phyloP scores from a whole-genome alignment of 1,140 invertebrate genomes.

The Drosophila pachea region DNA sequence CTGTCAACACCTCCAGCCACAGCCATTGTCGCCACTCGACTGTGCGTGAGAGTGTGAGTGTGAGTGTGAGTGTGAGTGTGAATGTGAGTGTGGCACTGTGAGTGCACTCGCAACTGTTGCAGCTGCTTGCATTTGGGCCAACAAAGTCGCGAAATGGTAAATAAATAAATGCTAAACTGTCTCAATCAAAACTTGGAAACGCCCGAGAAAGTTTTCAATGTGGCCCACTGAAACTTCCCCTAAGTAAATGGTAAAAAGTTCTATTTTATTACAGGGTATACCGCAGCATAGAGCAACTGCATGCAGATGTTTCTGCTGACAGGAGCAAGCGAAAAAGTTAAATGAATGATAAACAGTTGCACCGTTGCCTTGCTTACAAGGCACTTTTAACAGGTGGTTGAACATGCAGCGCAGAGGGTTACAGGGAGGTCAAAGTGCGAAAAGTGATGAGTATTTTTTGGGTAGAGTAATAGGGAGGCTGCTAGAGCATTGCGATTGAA shows the following conservation, averaged over 20 bases:
- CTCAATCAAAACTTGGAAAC: slow-evolving; percentile 11
- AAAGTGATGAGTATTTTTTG: too few species aligned
- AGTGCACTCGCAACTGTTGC: slow-evolving; percentile 28
- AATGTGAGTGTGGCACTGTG: neutral
- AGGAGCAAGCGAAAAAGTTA: neutral
- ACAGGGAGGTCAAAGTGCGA: neutral
- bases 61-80: too few species aligned
- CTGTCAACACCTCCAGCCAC: slow-evolving; percentile 46
- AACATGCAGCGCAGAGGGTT: neutral
- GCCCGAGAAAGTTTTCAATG: slow-evolving; percentile 4
- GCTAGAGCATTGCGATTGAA: too few species aligned
- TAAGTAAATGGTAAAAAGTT: slow-evolving; percentile 8
- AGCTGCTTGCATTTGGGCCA: neutral
- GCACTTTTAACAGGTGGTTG: neutral
- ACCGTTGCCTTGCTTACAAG: neutral
- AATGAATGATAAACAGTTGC: neutral
- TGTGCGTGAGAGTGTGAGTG: too few species aligned
- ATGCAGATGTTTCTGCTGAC: neutral
- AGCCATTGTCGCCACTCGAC: slow-evolving; percentile 11
- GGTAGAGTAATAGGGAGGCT: too few species aligned
- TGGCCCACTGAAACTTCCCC: slow-evolving; percentile 8
- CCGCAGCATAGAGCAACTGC: neutral
- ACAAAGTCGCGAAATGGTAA: slow-evolving; percentile 10
- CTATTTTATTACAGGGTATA: neutral
- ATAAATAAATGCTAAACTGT: slow-evolving; percentile 27